Conservation (phyloP, 1,140 invertebrate genomes). For the Anthonomus grandis region DNA sequence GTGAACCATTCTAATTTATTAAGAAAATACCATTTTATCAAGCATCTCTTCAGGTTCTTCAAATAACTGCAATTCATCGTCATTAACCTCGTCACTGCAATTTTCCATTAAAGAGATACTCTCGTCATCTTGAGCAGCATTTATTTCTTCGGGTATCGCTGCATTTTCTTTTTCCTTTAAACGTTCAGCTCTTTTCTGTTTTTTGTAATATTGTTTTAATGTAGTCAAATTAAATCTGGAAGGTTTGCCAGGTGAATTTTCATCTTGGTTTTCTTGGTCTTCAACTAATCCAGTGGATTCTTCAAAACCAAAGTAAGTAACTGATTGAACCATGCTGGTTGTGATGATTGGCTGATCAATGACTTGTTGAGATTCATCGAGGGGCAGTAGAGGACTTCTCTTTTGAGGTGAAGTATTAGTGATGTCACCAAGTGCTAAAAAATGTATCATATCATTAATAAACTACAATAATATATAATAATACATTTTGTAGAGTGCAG, state of each 20-base stretch:
- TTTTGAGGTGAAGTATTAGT: no score
- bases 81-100: not conserved
- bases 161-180: not conserved
- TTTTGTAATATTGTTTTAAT: slow-evolving; percentile 8
- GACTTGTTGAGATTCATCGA: no score
- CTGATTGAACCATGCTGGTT: no score
- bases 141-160: not conserved
- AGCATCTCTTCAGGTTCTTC: slow-evolving; percentile 13
- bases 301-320: slow-evolving; percentile 27
- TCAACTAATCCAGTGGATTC: not conserved
- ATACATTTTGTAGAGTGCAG: no score
- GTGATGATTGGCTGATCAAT: no score
- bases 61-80: slow-evolving; percentile 7
- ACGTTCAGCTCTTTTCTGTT: not conserved
- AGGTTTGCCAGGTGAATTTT: slow-evolving; percentile 6
- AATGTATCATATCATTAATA: no score
- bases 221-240: slow-evolving; percentile 7
- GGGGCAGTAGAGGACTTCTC: no score
- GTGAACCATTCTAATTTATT: not conserved
- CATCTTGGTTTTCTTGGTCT: not conserved
- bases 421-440: no score
- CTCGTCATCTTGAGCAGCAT: not conserved
- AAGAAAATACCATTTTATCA: slow-evolving; percentile 17
- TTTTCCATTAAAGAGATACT: slow-evolving; percentile 5
- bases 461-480: no score